These are phyloP conservation scores for Pseudolaguvia tuberculata DNA, from an alignment of 2,113 vertebrate genomes.

Conservation along the genomic window DNA sequence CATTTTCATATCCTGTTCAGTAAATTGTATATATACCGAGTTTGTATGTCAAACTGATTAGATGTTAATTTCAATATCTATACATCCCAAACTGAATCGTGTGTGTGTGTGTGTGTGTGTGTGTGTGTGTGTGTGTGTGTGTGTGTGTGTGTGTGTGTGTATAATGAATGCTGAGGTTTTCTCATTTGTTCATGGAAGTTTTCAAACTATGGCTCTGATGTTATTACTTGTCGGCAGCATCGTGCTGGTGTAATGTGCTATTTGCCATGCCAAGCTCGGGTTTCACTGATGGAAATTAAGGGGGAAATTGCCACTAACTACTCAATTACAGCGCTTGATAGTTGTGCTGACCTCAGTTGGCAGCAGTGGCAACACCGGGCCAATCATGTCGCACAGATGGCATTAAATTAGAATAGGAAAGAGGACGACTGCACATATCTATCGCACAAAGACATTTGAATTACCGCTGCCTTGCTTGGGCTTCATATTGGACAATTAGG, in stretches of 20 bases:
- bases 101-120: background rate
- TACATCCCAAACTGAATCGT: background rate
- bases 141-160: background rate
- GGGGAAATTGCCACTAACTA: constrained; percentile 79
- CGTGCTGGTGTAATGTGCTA: constrained; percentile 72
- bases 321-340: constrained; percentile 78
- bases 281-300: constrained; percentile 76
- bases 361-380: constrained; percentile 71
- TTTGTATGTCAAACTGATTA: constrained; percentile 27
- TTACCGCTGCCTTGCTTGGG: constrained; percentile 70
- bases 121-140: constrained; percentile 3
- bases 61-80: constrained; percentile 37
- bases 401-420: constrained; percentile 77
- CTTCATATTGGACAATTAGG: constrained; percentile 80
- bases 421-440: constrained; percentile 74
- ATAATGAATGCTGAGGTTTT: constrained; percentile 55
- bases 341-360: constrained; percentile 73
- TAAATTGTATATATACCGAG: constrained; percentile 7
- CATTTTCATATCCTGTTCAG: background rate
- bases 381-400: constrained; percentile 73
- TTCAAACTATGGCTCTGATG: constrained; percentile 74
- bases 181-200: constrained; percentile 71
- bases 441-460: constrained; percentile 74
- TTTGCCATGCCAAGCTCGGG: constrained; percentile 74
- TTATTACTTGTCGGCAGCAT: constrained; percentile 73